These are phyloP conservation scores for Eupeodes luniger DNA, from an alignment of 2,888 invertebrate species.

Conservation along the genomic window DNA sequence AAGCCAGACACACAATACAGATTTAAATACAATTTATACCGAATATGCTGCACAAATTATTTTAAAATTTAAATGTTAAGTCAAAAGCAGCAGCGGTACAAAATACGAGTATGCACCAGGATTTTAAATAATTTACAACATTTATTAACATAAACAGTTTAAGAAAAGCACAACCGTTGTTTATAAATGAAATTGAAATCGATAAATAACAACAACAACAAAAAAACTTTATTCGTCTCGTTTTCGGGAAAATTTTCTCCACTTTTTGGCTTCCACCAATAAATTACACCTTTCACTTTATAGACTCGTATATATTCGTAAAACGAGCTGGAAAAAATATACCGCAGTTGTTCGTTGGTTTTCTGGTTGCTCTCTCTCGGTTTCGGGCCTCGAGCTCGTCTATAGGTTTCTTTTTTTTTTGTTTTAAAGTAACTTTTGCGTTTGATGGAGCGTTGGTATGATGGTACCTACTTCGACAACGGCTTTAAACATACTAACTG, in stretches of 20 bases:
- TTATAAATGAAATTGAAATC: constrained; percentile 71
- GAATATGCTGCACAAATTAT: background rate
- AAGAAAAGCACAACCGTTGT: constrained; percentile 22
- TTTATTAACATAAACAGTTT: background rate
- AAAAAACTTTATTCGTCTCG: constrained; percentile 29
- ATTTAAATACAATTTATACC: background rate
- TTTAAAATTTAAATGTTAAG: background rate
- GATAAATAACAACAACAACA: constrained; percentile 26
- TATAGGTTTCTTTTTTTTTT: constrained; percentile 16
- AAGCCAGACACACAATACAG: too few species aligned
- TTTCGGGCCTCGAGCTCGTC: background rate
- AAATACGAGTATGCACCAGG: background rate
- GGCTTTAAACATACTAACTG: constrained; percentile 67
- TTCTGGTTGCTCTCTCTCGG: constrained; percentile 33
- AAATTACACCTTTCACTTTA: constrained; percentile 71
- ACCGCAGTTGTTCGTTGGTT: constrained; percentile 23
- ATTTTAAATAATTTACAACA: background rate
- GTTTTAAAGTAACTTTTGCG: background rate
- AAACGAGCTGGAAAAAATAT: constrained; percentile 29
- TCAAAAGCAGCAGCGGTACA: background rate
- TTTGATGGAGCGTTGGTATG: constrained; percentile 11
- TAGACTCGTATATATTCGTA: constrained; percentile 2
- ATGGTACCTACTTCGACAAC: constrained; percentile 56
- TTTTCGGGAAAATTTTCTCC: constrained; percentile 63
- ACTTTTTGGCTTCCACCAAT: constrained; percentile 44